A percentile compares a stretch with the other conserved stretches of the same genome.
phyloP scores from a whole-genome alignment of 2,113 vertebrate species.

The Tragelaphus scriptus region DNA sequence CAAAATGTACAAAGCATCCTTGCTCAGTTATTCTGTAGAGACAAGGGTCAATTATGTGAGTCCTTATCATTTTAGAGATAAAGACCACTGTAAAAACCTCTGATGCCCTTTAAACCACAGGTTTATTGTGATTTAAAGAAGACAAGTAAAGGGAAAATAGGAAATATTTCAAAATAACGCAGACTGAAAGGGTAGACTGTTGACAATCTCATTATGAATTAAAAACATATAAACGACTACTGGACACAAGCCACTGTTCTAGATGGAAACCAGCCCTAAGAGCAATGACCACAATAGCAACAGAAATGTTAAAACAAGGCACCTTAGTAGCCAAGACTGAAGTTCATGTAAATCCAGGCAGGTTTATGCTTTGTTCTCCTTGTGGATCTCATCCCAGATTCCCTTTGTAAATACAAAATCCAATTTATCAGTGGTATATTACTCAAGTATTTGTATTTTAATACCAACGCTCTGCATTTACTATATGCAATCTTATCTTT shows the following conservation, averaged over 20 bases:
- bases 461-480: background rate
- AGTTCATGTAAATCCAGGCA: background rate
- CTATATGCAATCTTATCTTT: background rate
- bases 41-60: background rate
- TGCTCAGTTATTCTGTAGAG: background rate
- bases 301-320: background rate
- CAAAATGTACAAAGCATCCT: background rate
- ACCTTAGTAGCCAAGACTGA: no score
- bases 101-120: background rate
- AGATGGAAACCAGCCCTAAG: background rate
- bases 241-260: background rate
- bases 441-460: background rate
- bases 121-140: background rate
- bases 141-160: background rate
- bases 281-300: background rate
- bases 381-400: background rate
- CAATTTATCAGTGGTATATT: no score
- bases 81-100: background rate
- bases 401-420: background rate
- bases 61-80: background rate
- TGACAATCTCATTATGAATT: background rate
- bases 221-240: background rate
- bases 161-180: background rate
- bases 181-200: background rate
- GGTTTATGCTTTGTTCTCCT: background rate